These are phyloP conservation scores for Agrotis clavis DNA, from an alignment of 2,888 invertebrate genomes.

Conservation along the genomic window DNA sequence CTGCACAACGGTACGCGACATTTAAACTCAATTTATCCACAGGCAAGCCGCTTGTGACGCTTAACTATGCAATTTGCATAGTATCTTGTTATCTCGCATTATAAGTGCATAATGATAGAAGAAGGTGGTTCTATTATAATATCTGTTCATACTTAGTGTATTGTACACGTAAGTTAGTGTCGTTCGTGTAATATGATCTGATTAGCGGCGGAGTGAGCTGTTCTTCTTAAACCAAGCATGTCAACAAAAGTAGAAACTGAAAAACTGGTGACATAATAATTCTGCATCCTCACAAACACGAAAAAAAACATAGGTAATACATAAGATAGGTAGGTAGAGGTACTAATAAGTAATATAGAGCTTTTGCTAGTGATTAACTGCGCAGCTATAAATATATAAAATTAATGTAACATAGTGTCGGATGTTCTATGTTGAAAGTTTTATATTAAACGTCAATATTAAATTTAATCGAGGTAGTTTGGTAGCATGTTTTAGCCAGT, in stretches of 20 bases:
- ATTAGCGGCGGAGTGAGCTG: neutral
- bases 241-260: no score
- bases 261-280: neutral
- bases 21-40: conserved; percentile 27
- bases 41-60: neutral
- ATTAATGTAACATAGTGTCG: neutral
- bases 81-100: conserved; percentile 16
- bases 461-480: conserved; percentile 10
- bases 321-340: no score
- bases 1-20: conserved; percentile 12
- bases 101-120: conserved; percentile 31
- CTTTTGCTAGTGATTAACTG: no score
- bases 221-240: neutral
- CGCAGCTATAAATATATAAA: neutral
- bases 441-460: conserved; percentile 4
- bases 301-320: no score
- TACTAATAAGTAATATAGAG: no score
- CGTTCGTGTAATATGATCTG: neutral
- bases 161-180: neutral
- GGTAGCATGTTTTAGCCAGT: neutral
- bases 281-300: neutral
- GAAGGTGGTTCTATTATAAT: conserved; percentile 11
- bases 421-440: neutral
- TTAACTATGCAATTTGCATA: neutral
- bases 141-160: neutral